Evolutionary conservation across 2,797 vertebrate genomes (phyloP).

Genomic region (Crypturellus tataupa): DNA sequence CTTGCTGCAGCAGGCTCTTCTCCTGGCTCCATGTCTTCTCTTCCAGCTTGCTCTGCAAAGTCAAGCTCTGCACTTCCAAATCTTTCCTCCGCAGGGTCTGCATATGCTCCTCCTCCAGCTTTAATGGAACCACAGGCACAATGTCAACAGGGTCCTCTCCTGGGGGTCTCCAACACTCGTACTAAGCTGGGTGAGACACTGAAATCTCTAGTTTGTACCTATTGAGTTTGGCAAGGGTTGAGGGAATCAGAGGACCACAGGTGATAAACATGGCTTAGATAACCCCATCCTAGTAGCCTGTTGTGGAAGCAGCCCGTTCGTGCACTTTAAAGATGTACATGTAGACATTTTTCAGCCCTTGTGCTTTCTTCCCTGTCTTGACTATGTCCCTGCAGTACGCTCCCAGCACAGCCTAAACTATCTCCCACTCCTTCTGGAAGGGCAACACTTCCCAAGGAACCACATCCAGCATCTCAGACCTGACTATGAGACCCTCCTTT

Average conservation of each 20-base stretch:
- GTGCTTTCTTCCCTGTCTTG: neutral
- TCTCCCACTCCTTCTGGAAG: neutral
- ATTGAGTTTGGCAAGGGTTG: neutral
- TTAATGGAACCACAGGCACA: conserved; percentile 51
- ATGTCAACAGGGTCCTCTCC: neutral
- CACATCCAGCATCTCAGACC: neutral
- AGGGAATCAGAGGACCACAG: conserved; percentile 12
- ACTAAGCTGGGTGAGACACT: neutral
- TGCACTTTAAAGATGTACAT: neutral
- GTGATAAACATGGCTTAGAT: neutral
- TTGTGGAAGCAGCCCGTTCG: neutral
- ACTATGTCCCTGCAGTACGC: neutral
- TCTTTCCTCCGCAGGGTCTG: conserved; percentile 84
- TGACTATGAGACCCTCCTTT: neutral
- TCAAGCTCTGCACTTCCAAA: conserved; percentile 92
- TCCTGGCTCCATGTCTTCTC: conserved; percentile 92
- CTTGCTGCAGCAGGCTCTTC: conserved; percentile 88
- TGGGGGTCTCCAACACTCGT: neutral
- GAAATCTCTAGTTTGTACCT: conserved; percentile 16
- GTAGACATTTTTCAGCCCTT: neutral
- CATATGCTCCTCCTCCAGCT: conserved; percentile 88
- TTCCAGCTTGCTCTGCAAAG: conserved; percentile 84
- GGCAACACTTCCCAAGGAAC: neutral
- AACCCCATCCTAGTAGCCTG: neutral
- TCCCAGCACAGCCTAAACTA: neutral